Evolutionary conservation across 2,113 vertebrate species (phyloP), one percentile per base, ranked within the genome.

Genomic region (Mixornis gularis): DNA sequence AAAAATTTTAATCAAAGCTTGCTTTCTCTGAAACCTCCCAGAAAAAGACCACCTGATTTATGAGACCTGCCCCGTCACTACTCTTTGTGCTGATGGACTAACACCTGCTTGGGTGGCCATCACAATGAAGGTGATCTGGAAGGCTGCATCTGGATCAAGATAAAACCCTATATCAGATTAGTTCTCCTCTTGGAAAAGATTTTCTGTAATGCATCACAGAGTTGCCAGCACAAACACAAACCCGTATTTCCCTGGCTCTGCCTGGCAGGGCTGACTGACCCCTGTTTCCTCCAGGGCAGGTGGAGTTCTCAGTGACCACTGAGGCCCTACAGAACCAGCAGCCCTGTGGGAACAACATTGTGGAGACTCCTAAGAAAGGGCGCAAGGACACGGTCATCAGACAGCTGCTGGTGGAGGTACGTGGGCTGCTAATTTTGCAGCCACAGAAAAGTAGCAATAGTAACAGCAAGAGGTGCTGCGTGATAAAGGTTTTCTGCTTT

Each of bases 381-480:
- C 91, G 79, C 38, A 97, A 98, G 12, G 98, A 99, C 34, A 93
- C 87, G 0, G 97, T 98, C 77, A 98, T 97, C 62, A 95, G 92
- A 14, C 71, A 96, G 44, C 96, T 99, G 53, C 96, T 98, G 51
- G 98, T 99, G 44, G 97, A 98, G 98, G 98, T 98, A 62, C 0
- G 71, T 32, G 76, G 51, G 38, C 14, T 87, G 44, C 41, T 69
- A 7, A 10, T 34, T 85, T 55, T 14, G 44, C 25, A 14, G 40
- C 34, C 71, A 53, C 32, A 66, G 55, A 40, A 52, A 69, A 52
- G 55, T 6, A 38, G 13, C 44, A 77, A 32, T 5, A 29, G 58
- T 3, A 34, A 18, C 7, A 17, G 71, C 36, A 69, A 30, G 14
- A 49, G 43, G 3, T 73, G 26, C 60, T 70, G 21, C 22, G 20